Evolutionary conservation across 2,797 vertebrate genomes (phyloP).

Genomic region (Catamblyrhynchus diadema): DNA sequence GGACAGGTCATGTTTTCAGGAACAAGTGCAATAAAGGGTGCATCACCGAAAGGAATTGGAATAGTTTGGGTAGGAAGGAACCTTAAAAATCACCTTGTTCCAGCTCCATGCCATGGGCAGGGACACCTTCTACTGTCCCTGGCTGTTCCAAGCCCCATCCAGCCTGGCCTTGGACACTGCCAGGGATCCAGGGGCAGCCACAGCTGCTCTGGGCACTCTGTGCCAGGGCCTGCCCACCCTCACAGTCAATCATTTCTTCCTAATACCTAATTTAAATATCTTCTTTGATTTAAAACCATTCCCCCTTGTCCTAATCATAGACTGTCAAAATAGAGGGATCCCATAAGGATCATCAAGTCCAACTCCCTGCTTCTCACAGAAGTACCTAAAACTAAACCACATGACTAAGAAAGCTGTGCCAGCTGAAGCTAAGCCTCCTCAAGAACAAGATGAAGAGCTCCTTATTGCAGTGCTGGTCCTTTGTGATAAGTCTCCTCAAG

Average conservation of each 20-base stretch:
- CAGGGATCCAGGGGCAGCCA: background rate
- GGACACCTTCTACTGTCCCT: background rate
- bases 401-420: rapidly evolving
- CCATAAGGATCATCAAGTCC: background rate
- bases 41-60: background rate
- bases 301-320: background rate
- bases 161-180: rapidly evolving
- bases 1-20: background rate
- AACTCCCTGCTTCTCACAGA: background rate
- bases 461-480: background rate
- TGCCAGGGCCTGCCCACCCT: rapidly evolving
- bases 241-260: background rate
- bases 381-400: background rate
- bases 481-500: background rate
- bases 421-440: background rate
- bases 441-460: background rate
- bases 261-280: background rate
- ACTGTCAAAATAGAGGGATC: background rate
- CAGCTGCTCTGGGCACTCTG: rapidly evolving
- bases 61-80: background rate
- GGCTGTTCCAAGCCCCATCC: rapidly evolving
- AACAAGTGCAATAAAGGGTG: rapidly evolving
- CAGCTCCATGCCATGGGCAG: rapidly evolving
- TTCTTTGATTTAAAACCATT: background rate
- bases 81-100: background rate